These are phyloP conservation scores for Hypomesus transpacificus DNA, from an alignment of 2,113 vertebrate species.

Conservation along the genomic window DNA sequence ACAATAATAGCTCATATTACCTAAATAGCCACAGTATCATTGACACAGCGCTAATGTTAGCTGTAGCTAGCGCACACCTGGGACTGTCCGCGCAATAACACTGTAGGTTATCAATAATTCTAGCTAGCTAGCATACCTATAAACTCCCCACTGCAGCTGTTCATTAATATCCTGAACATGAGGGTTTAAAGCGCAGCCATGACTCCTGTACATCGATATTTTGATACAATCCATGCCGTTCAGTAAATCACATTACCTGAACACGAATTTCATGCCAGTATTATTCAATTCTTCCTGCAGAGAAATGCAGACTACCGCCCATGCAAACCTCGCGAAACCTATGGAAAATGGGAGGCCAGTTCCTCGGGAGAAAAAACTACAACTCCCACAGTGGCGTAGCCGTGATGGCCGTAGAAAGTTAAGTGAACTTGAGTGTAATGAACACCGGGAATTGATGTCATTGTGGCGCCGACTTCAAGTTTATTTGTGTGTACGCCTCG, in stretches of 20 bases:
- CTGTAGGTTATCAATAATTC: constrained; percentile 29
- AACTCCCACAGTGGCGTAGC: constrained; percentile 39
- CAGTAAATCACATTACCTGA: constrained; percentile 52
- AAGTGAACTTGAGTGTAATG: constrained; percentile 13
- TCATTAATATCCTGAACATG: background rate
- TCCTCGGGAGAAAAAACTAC: constrained; percentile 30
- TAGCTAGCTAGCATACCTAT: constrained; percentile 33
- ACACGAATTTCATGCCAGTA: constrained; percentile 63
- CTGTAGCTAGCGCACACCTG: too few relatives aligned
- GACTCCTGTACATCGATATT: background rate
- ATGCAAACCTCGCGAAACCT: constrained; percentile 63
- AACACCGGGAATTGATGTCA: constrained; percentile 43
- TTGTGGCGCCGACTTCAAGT: background rate
- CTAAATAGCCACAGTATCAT: too few relatives aligned
- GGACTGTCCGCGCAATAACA: too few relatives aligned
- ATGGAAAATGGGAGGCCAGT: constrained; percentile 41
- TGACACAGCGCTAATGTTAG: too few relatives aligned
- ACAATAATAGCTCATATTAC: too few relatives aligned
- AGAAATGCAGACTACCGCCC: constrained; percentile 40
- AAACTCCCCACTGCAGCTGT: constrained; percentile 58
- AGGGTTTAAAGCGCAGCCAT: background rate
- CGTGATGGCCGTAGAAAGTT: background rate
- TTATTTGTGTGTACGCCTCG: background rate
- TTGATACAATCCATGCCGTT: background rate
- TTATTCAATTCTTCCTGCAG: constrained; percentile 44